phyloP scores from a whole-genome alignment of 2,797 vertebrate species.

The Halcyon smyrnensis region DNA sequence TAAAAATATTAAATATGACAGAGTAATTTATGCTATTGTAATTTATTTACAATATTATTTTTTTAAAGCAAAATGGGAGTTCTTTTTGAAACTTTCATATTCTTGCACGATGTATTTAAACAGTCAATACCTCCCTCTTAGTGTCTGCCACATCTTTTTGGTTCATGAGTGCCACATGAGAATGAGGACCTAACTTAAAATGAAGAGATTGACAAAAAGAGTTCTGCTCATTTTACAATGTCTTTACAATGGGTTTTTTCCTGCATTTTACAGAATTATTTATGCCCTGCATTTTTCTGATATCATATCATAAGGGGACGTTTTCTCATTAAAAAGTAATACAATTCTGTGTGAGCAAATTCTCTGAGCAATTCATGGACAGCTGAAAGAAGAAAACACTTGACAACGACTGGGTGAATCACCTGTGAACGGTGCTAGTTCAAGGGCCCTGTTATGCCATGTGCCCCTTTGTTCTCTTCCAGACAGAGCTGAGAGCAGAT shows the following conservation, averaged over 20 bases:
- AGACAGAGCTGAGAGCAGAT: not conserved
- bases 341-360: not conserved
- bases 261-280: not conserved
- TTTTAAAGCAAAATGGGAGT: rapidly evolving
- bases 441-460: not conserved
- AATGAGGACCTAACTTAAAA: not conserved
- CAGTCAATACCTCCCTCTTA: not conserved
- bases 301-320: rapidly evolving
- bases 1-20: not conserved
- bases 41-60: not conserved
- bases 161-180: not conserved
- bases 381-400: not conserved
- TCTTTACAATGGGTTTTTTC: not conserved
- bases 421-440: not conserved
- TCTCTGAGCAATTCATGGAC: not conserved
- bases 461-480: not conserved
- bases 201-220: not conserved
- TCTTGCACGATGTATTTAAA: not conserved
- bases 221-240: rapidly evolving
- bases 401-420: not conserved
- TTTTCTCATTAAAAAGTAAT: not conserved
- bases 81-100: not conserved
- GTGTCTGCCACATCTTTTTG: not conserved
- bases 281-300: not conserved
- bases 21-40: not conserved